Evolutionary conservation across 2,113 vertebrate genomes (phyloP).

Genomic region (Eolophus roseicapilla): DNA sequence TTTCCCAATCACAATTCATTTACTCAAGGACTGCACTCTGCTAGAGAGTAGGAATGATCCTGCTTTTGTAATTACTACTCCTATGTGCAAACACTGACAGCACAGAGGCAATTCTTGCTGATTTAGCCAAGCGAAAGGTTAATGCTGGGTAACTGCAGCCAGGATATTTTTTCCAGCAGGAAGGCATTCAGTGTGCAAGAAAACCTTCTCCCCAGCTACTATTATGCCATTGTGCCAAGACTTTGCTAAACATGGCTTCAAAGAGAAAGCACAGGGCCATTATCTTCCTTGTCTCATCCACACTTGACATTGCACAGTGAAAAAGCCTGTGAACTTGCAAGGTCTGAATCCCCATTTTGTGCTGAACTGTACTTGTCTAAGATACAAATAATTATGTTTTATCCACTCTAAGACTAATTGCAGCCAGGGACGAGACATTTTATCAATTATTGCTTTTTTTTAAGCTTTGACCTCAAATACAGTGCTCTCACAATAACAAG

Average conservation of each 20-base stretch:
- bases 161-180: slow-evolving; percentile 16
- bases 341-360: neutral
- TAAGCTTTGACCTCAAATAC: neutral
- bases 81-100: neutral
- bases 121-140: slow-evolving; percentile 60
- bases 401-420: neutral
- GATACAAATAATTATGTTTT: neutral
- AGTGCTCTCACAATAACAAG: neutral
- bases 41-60: neutral
- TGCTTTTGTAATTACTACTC: slow-evolving; percentile 34
- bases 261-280: neutral
- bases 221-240: neutral
- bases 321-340: neutral
- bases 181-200: neutral
- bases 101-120: slow-evolving; percentile 25
- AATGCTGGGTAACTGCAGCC: slow-evolving; percentile 7
- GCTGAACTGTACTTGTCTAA: neutral
- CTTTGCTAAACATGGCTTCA: neutral
- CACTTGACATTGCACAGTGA: too few species aligned
- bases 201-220: neutral
- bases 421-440: neutral
- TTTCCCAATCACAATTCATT: slow-evolving; percentile 51
- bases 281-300: neutral
- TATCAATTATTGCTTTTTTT: neutral
- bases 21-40: slow-evolving; percentile 15